Evolutionary conservation across 1,140 invertebrate species (phyloP), one percentile per base, ranked within the genome.

Genomic region (Pseudomyrmex concolor): DNA sequence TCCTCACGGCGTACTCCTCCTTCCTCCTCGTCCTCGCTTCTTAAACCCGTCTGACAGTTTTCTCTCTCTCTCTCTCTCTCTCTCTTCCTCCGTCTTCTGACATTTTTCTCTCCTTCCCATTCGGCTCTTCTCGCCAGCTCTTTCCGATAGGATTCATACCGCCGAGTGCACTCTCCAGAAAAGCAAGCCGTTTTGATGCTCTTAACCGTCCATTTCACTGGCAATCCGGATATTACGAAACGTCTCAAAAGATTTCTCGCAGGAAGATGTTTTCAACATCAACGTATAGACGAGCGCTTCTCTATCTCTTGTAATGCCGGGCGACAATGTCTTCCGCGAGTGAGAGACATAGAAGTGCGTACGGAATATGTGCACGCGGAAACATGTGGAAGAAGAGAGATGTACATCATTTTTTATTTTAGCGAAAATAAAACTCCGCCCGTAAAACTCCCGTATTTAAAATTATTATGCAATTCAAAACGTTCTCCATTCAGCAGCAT

Each of bases 191-290:
- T 85, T 83, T 81, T 71, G 81, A 89, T 67, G 64, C 85, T 87
- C 84, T 86, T 87, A 87, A 83, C 85, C 86, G 83, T 74, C 84
- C 73, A 80, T 88, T 88, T 88, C 77, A 81, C 71, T 54, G 76
- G 83, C 86, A 82, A 88, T 85, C 86, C 83, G 74, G 85, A 87
- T 88, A 88, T 88, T 88, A 85, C 84, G 70, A 67, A 62, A 71
- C 57, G 15, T 87, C 74, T 84, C 82, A 50, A 81, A 88, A 87
- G 83, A 81, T 76, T 54, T 43, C 13, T 55, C 1, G 1, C 34
- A 34, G 7, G n/a, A 17, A 55, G 48, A 63, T 86, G 70, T 86
- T 77, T 45, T 50, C 50, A 8, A 76, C 63, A 86, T 83, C 76
- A 22, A 55, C n/a, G 34, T 80, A 64, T 67, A 84, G 57, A 34